Base-by-base conservation (phyloP, 2,797 vertebrate species). In the Cuculus canorus region DNA sequence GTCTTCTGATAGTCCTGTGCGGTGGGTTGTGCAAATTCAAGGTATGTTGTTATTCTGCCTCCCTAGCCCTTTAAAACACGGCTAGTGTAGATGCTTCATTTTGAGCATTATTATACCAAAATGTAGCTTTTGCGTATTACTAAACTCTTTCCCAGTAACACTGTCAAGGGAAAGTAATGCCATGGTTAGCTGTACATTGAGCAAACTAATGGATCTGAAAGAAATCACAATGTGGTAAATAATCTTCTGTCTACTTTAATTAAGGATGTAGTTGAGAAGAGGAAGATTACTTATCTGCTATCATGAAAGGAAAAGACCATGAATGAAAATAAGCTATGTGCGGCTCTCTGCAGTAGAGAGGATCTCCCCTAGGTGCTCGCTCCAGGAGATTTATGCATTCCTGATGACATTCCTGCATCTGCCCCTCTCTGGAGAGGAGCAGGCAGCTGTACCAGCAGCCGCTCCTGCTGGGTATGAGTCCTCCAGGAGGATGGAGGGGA, bases 181-280 rank as follows among this genome's bases (percentile, higher is more conserved):
- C 33, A 8, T 22, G 33, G 48, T 86, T 77, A 94, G 66, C 87
- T 90, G 53, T 90, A 84, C 60, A 39, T 64, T 82, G 66, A 95
- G 75, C 88, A 90, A 94, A 95, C 70, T 90, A 91, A 96, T 94
- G 90, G 88, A 73, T 96, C 77, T 54, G 71, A 97, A 96, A 93
- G 77, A 95, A 96, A 92, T 30, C 64, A 73, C 77, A 86, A 28
- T 22, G 57, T 80, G 87, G 91, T 92, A 96, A 97, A 95, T 97
- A 95, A 94, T 95, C 60, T 88, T 94, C 90, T 90, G 81, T 71
- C 95, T 90, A 13, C 90, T 92, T 39, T 94, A 96, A 95, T 94
- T 94, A 94, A 93, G 92, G 68, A 73, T 59, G 88, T 32, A 82
- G 91, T 39, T 50, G 60, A 85, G 81, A 90, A 90, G 71, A 90